Conservation (phyloP, 2,888 invertebrate species). For the Lasioglossum leucozonium region DNA sequence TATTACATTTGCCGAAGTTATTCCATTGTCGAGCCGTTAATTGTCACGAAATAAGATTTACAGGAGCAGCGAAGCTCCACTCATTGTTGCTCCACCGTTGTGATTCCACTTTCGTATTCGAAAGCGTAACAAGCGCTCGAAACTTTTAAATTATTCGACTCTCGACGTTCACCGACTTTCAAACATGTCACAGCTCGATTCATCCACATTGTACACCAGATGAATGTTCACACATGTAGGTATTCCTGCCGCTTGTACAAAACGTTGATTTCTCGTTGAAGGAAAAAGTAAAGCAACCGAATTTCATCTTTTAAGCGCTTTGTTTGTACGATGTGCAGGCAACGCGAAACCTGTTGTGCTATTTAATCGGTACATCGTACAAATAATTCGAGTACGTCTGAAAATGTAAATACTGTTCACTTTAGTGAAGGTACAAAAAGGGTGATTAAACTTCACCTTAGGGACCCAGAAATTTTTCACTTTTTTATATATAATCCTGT, state of each 20-base stretch:
- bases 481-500: too few species aligned
- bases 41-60: conserved; percentile 65
- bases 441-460: too few species aligned
- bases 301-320: neutral
- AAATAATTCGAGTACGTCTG: neutral
- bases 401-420: neutral
- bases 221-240: neutral
- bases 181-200: neutral
- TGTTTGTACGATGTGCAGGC: too few species aligned
- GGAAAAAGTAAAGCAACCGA: neutral
- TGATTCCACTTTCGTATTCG: conserved; percentile 25
- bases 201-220: neutral
- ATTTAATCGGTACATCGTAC: neutral
- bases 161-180: neutral
- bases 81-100: conserved; percentile 50
- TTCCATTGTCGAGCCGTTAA: conserved; percentile 41
- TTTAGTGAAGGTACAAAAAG: too few species aligned
- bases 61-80: conserved; percentile 21
- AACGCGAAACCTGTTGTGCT: neutral
- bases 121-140: conserved; percentile 13
- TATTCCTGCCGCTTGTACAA: neutral
- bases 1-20: conserved; percentile 53
- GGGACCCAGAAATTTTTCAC: too few species aligned
- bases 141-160: conserved; percentile 18
- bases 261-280: neutral